These are phyloP conservation scores for Cryptocephalus moraei DNA, from an alignment of 2,888 invertebrate species.

Conservation along the genomic window DNA sequence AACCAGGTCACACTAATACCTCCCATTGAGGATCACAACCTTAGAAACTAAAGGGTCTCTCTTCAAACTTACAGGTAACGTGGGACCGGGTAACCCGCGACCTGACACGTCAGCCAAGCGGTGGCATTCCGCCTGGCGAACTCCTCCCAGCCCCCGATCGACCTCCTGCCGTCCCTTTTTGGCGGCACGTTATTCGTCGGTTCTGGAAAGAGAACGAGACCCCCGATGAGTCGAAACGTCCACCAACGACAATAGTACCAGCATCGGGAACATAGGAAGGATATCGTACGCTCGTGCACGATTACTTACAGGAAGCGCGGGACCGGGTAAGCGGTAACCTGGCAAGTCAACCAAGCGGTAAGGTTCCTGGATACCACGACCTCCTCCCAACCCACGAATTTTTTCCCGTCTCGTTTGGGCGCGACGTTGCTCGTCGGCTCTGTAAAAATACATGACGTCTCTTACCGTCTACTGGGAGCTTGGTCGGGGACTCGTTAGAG, in stretches of 20 bases:
- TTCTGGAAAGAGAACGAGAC: slow-evolving; percentile 23
- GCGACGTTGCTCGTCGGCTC: slow-evolving; percentile 53
- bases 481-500: too few relatives aligned
- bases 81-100: slow-evolving; percentile 46
- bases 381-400: slow-evolving; percentile 49
- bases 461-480: background rate
- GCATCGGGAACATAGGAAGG: background rate
- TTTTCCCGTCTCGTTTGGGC: slow-evolving; percentile 51
- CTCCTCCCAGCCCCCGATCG: slow-evolving; percentile 49
- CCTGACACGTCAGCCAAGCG: slow-evolving; percentile 55
- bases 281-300: background rate
- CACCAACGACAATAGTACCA: background rate
- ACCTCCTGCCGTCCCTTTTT: slow-evolving; percentile 46
- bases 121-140: slow-evolving; percentile 40
- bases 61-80: slow-evolving; percentile 43
- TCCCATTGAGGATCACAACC: too few relatives aligned
- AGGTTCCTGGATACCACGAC: slow-evolving; percentile 42
- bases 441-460: slow-evolving; percentile 11
- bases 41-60: slow-evolving; percentile 51
- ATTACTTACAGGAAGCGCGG: slow-evolving; percentile 34
- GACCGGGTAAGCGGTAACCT: slow-evolving; percentile 45
- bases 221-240: slow-evolving; percentile 7
- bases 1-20: too few relatives aligned
- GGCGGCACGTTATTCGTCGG: slow-evolving; percentile 56
- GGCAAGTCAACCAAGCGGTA: slow-evolving; percentile 54